Evolutionary conservation across 2,113 vertebrate species (phyloP).

Genomic region (Aegotheles bennettii): DNA sequence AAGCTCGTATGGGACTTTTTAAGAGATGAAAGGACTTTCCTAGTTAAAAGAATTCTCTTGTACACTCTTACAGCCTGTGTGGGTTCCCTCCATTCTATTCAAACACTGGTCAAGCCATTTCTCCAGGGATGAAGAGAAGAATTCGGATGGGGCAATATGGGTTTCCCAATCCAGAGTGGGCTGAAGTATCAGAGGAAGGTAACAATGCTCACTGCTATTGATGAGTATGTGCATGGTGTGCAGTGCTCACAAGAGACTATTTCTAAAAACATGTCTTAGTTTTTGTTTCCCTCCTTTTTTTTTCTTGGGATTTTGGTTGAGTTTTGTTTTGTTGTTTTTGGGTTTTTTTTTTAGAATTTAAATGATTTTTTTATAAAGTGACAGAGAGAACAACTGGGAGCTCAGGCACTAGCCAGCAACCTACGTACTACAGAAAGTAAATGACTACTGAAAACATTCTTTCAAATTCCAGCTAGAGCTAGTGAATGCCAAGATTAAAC

Average conservation of each 20-base stretch:
- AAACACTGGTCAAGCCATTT: slow-evolving; percentile 97
- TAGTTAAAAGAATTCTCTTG: not conserved
- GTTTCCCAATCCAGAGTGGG: slow-evolving; percentile 96
- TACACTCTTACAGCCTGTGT: slow-evolving; percentile 80
- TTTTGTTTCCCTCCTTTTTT: not conserved
- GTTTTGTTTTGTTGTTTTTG: too few relatives aligned
- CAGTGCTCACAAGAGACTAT: not conserved
- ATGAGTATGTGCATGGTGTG: not conserved
- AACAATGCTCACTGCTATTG: not conserved
- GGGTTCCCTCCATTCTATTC: slow-evolving; percentile 98
- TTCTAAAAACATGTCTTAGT: not conserved
- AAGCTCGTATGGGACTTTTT: not conserved
- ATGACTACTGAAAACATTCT: not conserved
- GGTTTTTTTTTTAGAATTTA: not conserved
- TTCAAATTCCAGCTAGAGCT: not conserved
- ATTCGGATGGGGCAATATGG: slow-evolving; percentile 98
- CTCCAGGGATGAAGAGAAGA: slow-evolving; percentile 96
- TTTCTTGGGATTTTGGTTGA: too few relatives aligned
- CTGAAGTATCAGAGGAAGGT: slow-evolving; percentile 96
- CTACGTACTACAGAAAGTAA: not conserved
- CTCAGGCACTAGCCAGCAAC: not conserved
- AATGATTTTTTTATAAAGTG: not conserved
- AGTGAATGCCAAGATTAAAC: slow-evolving; percentile 9
- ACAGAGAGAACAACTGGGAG: not conserved
- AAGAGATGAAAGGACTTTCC: not conserved